Conservation (phyloP, 2,113 vertebrate species). For the Tenebrosternarchus preto region DNA sequence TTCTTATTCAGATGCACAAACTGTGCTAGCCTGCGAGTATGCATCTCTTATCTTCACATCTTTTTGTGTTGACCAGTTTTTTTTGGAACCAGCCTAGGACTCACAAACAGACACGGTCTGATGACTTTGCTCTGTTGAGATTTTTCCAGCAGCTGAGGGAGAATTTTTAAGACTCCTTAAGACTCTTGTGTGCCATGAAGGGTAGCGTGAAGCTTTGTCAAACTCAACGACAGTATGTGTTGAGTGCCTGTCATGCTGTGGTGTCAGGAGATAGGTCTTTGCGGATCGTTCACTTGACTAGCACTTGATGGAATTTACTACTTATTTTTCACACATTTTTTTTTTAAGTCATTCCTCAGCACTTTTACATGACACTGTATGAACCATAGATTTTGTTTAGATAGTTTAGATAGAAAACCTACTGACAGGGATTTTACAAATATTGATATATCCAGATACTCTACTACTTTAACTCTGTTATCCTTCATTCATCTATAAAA, state of each 20-base stretch:
- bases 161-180: slow-evolving; percentile 28
- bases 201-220: slow-evolving; percentile 43
- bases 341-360: background rate
- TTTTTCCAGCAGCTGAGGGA: slow-evolving; percentile 27
- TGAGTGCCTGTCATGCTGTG: slow-evolving; percentile 13
- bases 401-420: no score
- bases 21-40: background rate
- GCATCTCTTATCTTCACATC: background rate
- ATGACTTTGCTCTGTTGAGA: slow-evolving; percentile 34
- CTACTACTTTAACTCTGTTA: background rate
- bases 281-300: background rate
- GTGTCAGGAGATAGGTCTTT: slow-evolving; percentile 22
- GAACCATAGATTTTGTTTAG: no score
- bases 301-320: background rate
- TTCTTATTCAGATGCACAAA: background rate
- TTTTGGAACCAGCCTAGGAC: slow-evolving; percentile 2
- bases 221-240: slow-evolving; percentile 22
- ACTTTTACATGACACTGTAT: background rate
- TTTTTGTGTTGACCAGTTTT: background rate
- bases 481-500: background rate
- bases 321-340: slow-evolving; percentile 16
- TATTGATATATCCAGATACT: no score
- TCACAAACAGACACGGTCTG: slow-evolving; percentile 7
- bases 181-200: slow-evolving; percentile 38
- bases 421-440: background rate